Base-by-base conservation (phyloP, 2,888 invertebrate genomes). In the Ariolimax columbianus region DNA sequence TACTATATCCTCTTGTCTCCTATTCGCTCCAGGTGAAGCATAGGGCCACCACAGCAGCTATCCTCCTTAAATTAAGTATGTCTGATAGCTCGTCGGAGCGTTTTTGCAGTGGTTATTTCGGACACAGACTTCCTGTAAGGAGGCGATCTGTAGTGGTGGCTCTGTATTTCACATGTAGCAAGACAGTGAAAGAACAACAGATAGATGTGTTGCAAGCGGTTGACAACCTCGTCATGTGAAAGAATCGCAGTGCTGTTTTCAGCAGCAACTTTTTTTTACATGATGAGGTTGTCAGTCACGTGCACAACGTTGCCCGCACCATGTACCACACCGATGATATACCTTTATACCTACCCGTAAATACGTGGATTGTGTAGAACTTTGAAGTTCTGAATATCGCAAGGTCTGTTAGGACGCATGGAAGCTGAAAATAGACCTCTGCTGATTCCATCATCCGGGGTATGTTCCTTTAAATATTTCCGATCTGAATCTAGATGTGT, bases 321-420 rank as follows among this genome's bases (percentile, higher is more conserved):
- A 11, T 51, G 11, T 11, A 11, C 7, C 51, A 51, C 17, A 51
- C 51, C 51, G n/a, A n/a, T n/a, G n/a, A n/a, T 17, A 51, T 17
- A 11, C 9, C 51, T 51, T 51, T 26, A 63, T n/a, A 63, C 63
- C 9, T 63, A 63, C 63, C 63, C 63, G 11, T 63, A 30, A 6
- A 63, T 7, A 30, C 63, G 63, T 4, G 63, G 63, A 30, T 30
- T 63, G 63, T 63, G 63, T 30, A 63, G 30, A 23, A 11, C 30
- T 63, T 63, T 63, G 63, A 63, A 63, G 23, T 63, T 63, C 30
- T 63, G n/a, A 63, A 63, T 30, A 63, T 63, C 63, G 30, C 63
- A n/a, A 26, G 2, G n/a, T 30, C 30, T 63, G 26, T 7, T 63
- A 3, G 63, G 63, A 1, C 30, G 63, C 23, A 4, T 63, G 14